phyloP scores from a whole-genome alignment of 1,140 invertebrate genomes.

The Ganaspis sp. region DNA sequence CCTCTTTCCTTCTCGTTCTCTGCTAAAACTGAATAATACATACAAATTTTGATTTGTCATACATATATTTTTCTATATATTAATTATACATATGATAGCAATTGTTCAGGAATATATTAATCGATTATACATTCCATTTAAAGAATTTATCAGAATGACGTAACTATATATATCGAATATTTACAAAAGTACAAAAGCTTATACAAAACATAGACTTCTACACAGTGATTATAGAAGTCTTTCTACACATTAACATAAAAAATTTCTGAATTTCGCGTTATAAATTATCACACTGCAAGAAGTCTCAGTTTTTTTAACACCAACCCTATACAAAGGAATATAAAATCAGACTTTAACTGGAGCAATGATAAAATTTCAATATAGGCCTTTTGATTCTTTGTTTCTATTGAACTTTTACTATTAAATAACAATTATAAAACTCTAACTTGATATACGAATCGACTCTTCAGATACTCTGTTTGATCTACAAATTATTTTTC shows the following conservation, averaged over 20 bases:
- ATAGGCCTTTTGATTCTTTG: conserved; percentile 46
- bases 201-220: conserved; percentile 68
- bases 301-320: conserved; percentile 13
- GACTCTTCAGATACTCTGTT: conserved; percentile 16
- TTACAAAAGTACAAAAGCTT: conserved; percentile 76
- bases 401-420: conserved; percentile 24
- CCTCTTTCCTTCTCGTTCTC: too few relatives aligned
- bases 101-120: conserved; percentile 70
- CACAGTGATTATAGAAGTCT: conserved; percentile 24
- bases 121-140: conserved; percentile 56
- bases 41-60: conserved; percentile 56
- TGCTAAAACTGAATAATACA: too few relatives aligned
- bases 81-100: conserved; percentile 67
- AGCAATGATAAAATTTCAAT: conserved; percentile 32
- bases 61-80: conserved; percentile 66
- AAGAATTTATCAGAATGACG: conserved; percentile 32
- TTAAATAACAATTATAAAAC: conserved; percentile 30
- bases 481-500: neutral
- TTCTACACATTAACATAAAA: neutral
- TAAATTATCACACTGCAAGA: neutral
- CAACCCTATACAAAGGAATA: conserved; percentile 48
- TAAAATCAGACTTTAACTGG: conserved; percentile 61
- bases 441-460: conserved; percentile 26
- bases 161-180: conserved; percentile 61
- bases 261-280: neutral